Percentiles rank a stretch among this genome's conserved stretches.
Conservation (phyloP, 2,113 vertebrate genomes). For the Phalacrocorax pelagicus region DNA sequence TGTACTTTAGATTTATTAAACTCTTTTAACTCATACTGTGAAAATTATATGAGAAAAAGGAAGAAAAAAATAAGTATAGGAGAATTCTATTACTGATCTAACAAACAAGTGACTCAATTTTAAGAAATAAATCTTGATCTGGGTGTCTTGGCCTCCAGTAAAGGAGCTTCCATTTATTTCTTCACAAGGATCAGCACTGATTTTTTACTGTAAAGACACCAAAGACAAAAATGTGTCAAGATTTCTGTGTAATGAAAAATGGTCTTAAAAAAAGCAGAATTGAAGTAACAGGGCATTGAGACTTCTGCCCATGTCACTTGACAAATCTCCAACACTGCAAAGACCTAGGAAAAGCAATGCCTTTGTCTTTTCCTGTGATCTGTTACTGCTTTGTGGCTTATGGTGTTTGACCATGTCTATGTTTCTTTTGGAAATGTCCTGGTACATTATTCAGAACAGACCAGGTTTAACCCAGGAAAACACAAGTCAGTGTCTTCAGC, state of each 20-base stretch:
- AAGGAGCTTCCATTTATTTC: neutral
- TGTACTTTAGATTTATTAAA: slow-evolving; percentile 52
- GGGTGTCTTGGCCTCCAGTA: neutral
- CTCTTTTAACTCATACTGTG: slow-evolving; percentile 14
- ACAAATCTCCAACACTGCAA: neutral
- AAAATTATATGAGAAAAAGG: slow-evolving; percentile 3
- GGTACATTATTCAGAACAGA: neutral
- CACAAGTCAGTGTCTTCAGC: neutral
- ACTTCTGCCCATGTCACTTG: neutral
- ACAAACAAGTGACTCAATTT: neutral
- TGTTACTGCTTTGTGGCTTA: neutral
- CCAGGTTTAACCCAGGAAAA: neutral
- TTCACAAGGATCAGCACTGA: neutral
- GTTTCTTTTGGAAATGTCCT: neutral
- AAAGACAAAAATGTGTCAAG: neutral
- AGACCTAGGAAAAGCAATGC: neutral
- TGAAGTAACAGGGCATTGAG: neutral
- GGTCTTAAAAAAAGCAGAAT: neutral
- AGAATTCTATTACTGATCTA: neutral
- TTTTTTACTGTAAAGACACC: neutral
- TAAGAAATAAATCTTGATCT: slow-evolving; percentile 1
- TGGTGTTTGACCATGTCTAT: neutral
- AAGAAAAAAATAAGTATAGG: neutral
- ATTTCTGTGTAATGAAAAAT: neutral
- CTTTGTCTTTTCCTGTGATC: neutral